Conservation (phyloP, 2,113 vertebrate genomes). For the Oncorhynchus kisutch region DNA sequence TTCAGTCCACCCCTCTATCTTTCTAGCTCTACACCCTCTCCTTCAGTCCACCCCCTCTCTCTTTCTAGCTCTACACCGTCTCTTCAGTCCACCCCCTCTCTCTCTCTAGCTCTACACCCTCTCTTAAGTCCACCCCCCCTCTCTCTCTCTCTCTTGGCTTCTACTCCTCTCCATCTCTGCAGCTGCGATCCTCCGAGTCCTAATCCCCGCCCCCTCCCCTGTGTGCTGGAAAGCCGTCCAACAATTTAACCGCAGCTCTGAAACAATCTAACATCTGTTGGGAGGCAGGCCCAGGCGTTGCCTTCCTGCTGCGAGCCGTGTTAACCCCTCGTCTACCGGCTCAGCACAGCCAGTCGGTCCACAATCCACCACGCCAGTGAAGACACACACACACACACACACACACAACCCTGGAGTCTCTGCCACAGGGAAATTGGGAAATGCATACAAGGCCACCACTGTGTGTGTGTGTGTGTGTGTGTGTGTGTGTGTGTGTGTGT, state of each 20-base stretch:
- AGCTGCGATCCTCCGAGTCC: slow-evolving; percentile 81
- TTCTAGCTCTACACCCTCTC: too few relatives aligned
- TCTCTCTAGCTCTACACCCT: background rate
- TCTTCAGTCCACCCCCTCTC: background rate
- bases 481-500: too few relatives aligned
- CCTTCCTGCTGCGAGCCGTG: slow-evolving; percentile 71
- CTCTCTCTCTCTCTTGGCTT: slow-evolving; percentile 29
- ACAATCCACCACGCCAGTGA: background rate
- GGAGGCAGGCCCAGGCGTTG: slow-evolving; percentile 78
- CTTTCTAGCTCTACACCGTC: too few relatives aligned
- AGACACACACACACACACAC: background rate
- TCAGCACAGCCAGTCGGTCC: background rate
- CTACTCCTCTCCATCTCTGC: slow-evolving; percentile 72
- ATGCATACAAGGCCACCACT: background rate
- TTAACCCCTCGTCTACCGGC: slow-evolving; percentile 48
- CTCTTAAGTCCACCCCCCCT: too few relatives aligned
- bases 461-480: too few relatives aligned
- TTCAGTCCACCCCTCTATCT: too few relatives aligned
- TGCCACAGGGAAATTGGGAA: background rate
- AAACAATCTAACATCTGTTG: slow-evolving; percentile 94
- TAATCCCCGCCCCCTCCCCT: slow-evolving; percentile 63
- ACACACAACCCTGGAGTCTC: background rate
- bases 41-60: too few relatives aligned
- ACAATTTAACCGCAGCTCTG: slow-evolving; percentile 86
- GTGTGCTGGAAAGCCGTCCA: slow-evolving; percentile 82